Evolutionary conservation across 1,140 invertebrate genomes (phyloP), one percentile per base, ranked within the genome.

Genomic region (Thaumatotibia leucotreta): DNA sequence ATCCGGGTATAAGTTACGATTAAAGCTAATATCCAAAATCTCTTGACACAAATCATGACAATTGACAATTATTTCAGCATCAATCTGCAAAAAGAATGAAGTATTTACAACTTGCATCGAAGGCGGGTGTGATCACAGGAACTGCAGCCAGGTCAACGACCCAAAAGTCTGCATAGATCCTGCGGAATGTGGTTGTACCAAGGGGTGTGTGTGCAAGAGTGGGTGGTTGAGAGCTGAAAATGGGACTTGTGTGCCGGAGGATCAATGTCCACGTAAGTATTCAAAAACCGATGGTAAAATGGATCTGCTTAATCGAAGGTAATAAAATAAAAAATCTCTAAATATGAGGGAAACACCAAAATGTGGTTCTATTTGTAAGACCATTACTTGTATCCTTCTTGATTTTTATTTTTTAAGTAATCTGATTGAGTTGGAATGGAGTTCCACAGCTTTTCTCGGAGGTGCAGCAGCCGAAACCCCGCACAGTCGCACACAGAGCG

Each of bases 171-270:
- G 35, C 5, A 8, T 45, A 8, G 4, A 45, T 6, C 35, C 35
- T 4, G 14, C 5, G 17, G 17, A 8, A 17, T 45, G 35, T 20
- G 17, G 6, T 45, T 45, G 35, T 20, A 17, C 1, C 6, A 45
- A 45, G 14, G 76, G 73, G 23, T 84, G 82, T 45, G 0, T 73
- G n/a, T 84, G 80, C 63, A 63, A 67, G 35, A 33, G 73, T 6
- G 66, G 64, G 11, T 81, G 74, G 23, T 50, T 79, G 2, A 66
- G 70, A 24, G 63, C 67, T 17, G 61, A 66, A 8, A 71, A 77
- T 22, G 73, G 74, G 6, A 68, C 49, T 20, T 78, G 76, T 11
- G 67, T 78, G 35, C 73, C 62, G 4, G 63, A 61, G 49, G 14
- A 64, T 9, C 6, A 72, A 33, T 77, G 76, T 61, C 69, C 35